phyloP scores from a whole-genome alignment of 2,113 vertebrate species.

The Thomomys bottae region DNA sequence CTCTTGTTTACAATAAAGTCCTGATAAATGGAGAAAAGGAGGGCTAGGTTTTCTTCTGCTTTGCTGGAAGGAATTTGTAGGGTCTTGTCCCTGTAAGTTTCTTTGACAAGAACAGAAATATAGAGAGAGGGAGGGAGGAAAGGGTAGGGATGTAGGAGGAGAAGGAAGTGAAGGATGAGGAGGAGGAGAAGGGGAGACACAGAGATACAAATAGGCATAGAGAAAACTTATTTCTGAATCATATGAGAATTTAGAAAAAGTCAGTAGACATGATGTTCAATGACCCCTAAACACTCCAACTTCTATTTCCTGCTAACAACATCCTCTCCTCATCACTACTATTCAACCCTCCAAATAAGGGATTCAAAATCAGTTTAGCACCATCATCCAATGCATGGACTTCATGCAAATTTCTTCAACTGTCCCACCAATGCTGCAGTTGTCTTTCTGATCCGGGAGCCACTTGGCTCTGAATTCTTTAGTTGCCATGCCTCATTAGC shows the following conservation, averaged over 20 bases:
- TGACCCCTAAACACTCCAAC: neutral
- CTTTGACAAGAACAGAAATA: neutral
- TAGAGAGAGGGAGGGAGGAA: neutral
- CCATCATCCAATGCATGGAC: neutral
- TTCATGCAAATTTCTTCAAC: neutral
- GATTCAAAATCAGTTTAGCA: constrained; percentile 8
- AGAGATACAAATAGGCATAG: neutral
- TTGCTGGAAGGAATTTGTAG: neutral
- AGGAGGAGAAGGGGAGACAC: neutral
- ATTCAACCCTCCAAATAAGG: constrained; percentile 17
- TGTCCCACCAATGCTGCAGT: neutral
- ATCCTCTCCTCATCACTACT: constrained; percentile 3
- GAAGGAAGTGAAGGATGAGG: too few species aligned
- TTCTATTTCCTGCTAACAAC: neutral
- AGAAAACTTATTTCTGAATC: neutral
- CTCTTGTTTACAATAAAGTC: neutral
- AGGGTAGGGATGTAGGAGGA: neutral
- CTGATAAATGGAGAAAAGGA: neutral
- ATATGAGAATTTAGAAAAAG: constrained; percentile 36
- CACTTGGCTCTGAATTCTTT: neutral
- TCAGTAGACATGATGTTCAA: neutral
- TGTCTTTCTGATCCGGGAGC: neutral
- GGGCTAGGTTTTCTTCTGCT: neutral
- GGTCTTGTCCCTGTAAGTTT: neutral
- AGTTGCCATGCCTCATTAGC: neutral